Evolutionary conservation across 1,140 invertebrate genomes (phyloP).

Genomic region (Lasioglossum baleicum): DNA sequence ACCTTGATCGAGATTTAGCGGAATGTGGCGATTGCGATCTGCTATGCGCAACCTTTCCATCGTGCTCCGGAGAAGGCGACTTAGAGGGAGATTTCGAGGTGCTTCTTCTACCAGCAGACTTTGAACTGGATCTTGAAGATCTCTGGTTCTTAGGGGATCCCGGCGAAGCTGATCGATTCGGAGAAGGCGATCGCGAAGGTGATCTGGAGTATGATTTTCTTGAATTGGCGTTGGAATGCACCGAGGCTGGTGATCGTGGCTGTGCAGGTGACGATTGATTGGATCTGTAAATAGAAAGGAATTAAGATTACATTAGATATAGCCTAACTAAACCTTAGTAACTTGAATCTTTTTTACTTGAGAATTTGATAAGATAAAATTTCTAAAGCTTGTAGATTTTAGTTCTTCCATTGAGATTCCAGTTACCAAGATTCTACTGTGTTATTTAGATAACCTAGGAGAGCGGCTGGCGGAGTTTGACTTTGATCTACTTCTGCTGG

Average conservation of each 20-base stretch:
- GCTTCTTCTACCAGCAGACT: constrained; percentile 28
- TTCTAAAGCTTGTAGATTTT: too few relatives aligned
- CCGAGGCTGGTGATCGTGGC: constrained; percentile 46
- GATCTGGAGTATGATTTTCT: constrained; percentile 60
- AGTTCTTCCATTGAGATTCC: too few relatives aligned
- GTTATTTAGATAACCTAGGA: constrained; percentile 37
- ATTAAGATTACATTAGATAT: not conserved
- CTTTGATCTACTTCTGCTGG: constrained; percentile 48
- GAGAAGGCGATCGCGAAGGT: constrained; percentile 44
- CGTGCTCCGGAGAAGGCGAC: constrained; percentile 37
- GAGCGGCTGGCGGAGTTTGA: constrained; percentile 50
- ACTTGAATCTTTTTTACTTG: too few relatives aligned
- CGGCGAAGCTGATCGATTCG: constrained; percentile 36
- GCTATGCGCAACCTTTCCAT: constrained; percentile 12
- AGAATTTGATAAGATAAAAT: too few relatives aligned
- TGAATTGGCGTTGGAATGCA: constrained; percentile 44
- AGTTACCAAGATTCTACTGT: too few relatives aligned
- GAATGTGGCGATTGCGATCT: constrained; percentile 48
- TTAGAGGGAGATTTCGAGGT: constrained; percentile 42
- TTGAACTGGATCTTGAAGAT: constrained; percentile 53
- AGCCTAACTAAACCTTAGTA: too few relatives aligned
- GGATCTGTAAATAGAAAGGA: constrained; percentile 30
- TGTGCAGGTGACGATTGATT: constrained; percentile 48
- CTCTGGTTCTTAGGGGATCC: constrained; percentile 22
- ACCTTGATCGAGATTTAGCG: constrained; percentile 50